Base-by-base conservation (phyloP, 2,797 vertebrate genomes). In the Girardinus metallicus region DNA sequence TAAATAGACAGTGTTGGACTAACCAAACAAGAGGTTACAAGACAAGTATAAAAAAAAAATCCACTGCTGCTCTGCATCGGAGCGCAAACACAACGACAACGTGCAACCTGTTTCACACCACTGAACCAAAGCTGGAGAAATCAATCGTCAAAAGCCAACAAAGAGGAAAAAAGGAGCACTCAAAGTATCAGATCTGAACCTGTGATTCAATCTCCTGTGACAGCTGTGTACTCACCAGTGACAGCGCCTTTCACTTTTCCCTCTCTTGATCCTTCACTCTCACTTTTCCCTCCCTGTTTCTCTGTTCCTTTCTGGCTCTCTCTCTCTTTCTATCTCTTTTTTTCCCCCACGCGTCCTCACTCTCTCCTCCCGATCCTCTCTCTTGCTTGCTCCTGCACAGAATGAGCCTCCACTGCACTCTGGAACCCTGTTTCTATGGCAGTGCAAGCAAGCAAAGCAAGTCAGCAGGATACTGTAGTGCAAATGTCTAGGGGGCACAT, bases 371-470 rank as follows among this genome's bases (percentile, higher is more conserved):
- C 66, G 93, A 92, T 95, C 89, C 93, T 94, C 90, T 89, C 91
- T 87, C 92, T 92, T 55, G 89, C 93, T 81, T 86, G 94, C 93
- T 94, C 92, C 92, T 83, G 90, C 89, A 71, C 94, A 88, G 92
- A 96, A 92, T 95, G 94, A 95, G 94, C 86, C 88, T 94, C 93
- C 91, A 81, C 92, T 91, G 94, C 90, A 83, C 93, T 93, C 92
- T 76, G 89, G 90, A 96, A 88, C 90, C 89, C 90, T 85, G 95
- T 96, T 95, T 95, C 94, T 95, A 96, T 96, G 95, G 94, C 91
- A 93, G 92, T 95, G 92, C 77, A 92, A 92, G 94, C 91, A 87
- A 93, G 94, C 93, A 77, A 72, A 94, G 95, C 94, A 83, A 95
- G 94, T 95, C 92, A 94, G 94, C 89, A 93, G 93, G 94, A 95